Conservation (phyloP, 1,140 invertebrate genomes). For the Samia ricini region DNA sequence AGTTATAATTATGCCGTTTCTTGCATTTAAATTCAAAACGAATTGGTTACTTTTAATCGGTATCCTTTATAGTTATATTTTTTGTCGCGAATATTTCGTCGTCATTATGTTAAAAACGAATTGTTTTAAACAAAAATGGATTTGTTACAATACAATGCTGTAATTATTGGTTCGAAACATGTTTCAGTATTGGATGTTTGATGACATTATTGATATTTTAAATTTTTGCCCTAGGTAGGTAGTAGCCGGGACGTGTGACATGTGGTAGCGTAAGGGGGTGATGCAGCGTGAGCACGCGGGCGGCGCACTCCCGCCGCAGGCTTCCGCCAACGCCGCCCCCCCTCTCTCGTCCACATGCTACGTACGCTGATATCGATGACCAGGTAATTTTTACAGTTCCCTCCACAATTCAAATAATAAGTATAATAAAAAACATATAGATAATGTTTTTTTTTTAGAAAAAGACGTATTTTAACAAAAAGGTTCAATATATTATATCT, state of each 20-base stretch:
- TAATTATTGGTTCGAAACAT: too few relatives aligned
- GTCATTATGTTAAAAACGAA: background rate
- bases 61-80: too few relatives aligned
- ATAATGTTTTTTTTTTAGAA: too few relatives aligned
- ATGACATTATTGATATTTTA: background rate
- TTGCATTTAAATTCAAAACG: too few relatives aligned
- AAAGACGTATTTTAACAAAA: too few relatives aligned
- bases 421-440: background rate
- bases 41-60: too few relatives aligned
- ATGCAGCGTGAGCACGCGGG: constrained; percentile 71
- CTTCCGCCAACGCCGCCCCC: constrained; percentile 44
- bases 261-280: constrained; percentile 65
- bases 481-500: too few relatives aligned
- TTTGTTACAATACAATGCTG: too few relatives aligned
- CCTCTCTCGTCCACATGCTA: constrained; percentile 49
- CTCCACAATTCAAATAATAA: background rate
- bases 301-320: constrained; percentile 62
- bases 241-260: constrained; percentile 45
- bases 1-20: too few relatives aligned
- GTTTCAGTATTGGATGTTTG: background rate
- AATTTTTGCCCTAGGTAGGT: constrained; percentile 18
- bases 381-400: constrained; percentile 44
- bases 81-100: too few relatives aligned
- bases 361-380: constrained; percentile 72
- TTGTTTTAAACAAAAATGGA: background rate